A percentile compares a stretch with the other conserved stretches of the same genome.
Evolutionary conservation across 2,113 vertebrate species (phyloP).

Genomic region (Mugil cephalus): DNA sequence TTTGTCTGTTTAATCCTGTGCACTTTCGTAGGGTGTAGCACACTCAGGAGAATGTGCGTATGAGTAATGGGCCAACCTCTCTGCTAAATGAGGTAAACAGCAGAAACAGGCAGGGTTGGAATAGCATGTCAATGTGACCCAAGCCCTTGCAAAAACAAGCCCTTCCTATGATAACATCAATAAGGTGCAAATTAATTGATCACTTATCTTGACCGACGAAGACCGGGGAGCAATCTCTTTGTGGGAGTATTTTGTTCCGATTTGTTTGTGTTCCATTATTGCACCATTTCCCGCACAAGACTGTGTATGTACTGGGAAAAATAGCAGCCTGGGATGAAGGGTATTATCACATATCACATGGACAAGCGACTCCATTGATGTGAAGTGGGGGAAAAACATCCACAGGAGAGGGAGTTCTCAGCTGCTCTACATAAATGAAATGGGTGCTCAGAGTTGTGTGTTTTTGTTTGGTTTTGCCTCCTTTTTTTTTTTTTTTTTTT

Average conservation of each 20-base stretch:
- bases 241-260: conserved; percentile 35
- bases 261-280: conserved; percentile 49
- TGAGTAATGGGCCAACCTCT: conserved; percentile 15
- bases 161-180: conserved; percentile 33
- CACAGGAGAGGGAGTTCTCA: neutral
- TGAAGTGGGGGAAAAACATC: neutral
- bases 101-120: conserved; percentile 35
- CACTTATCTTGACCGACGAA: conserved; percentile 58
- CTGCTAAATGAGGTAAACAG: conserved; percentile 57
- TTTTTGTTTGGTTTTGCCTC: conserved; percentile 19
- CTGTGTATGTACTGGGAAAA: conserved; percentile 9
- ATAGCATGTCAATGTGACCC: conserved; percentile 71
- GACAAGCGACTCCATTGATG: neutral
- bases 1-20: neutral
- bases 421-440: conserved; percentile 19
- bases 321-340: conserved; percentile 16
- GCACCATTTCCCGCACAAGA: conserved; percentile 39
- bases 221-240: conserved; percentile 6
- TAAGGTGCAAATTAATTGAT: conserved; percentile 52
- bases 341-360: conserved; percentile 1
- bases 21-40: conserved; percentile 1
- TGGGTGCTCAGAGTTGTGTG: neutral
- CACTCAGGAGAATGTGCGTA: neutral
- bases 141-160: conserved; percentile 60
- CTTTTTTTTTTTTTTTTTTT: neutral